Percentiles rank a stretch among this genome's conserved stretches.
Conservation (phyloP, 2,113 vertebrate species). For the Dicrurus megarhynchus region DNA sequence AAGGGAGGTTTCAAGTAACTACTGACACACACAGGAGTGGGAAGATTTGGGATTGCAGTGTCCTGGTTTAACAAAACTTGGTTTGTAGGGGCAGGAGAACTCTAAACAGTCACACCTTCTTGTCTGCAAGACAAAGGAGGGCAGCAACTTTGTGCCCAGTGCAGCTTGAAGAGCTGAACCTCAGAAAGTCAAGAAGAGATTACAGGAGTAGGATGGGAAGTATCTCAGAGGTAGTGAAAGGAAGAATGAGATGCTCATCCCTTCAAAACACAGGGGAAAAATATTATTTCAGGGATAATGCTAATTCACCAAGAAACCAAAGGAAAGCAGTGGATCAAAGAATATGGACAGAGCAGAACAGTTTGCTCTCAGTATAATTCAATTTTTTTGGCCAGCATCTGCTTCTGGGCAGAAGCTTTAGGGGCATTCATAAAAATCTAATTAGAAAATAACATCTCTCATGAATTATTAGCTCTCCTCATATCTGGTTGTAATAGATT, state of each 20-base stretch:
- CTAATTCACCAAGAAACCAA: background rate
- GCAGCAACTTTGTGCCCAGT: background rate
- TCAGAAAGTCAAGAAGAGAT: background rate
- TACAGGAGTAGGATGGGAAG: background rate
- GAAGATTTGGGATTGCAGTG: background rate
- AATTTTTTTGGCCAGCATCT: background rate
- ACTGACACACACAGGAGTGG: background rate
- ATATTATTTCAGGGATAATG: background rate
- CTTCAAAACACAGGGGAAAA: background rate
- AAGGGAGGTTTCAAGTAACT: background rate
- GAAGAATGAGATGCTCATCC: background rate
- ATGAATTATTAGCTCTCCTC: slow-evolving; percentile 22
- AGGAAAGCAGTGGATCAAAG: background rate
- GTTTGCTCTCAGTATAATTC: background rate
- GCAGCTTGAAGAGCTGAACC: background rate
- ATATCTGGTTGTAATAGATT: slow-evolving; percentile 9
- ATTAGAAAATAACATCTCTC: slow-evolving; percentile 30
- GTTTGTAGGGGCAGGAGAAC: too few species aligned
- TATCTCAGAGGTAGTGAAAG: background rate
- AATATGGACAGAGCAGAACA: background rate
- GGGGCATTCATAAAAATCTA: slow-evolving; percentile 4
- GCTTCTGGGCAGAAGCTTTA: slow-evolving; percentile 1
- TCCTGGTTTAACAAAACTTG: too few species aligned
- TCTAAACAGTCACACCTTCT: background rate
- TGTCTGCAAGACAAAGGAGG: background rate